A percentile compares a stretch with the other conserved stretches of the same genome.
These are phyloP conservation scores for Dryoscopus gambensis DNA, from an alignment of 2,113 vertebrate species.

Conservation along the genomic window DNA sequence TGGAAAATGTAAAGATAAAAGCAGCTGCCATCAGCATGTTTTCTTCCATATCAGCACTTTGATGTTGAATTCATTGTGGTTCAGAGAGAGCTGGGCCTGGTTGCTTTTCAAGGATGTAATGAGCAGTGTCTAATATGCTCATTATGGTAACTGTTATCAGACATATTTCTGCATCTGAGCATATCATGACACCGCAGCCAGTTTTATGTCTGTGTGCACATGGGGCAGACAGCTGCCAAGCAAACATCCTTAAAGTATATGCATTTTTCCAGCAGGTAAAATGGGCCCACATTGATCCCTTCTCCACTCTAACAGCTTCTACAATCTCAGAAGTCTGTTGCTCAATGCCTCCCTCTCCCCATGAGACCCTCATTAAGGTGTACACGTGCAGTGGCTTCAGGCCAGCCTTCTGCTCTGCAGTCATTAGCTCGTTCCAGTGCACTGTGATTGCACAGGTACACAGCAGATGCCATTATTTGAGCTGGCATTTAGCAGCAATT, in stretches of 20 bases:
- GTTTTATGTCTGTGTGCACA: not conserved
- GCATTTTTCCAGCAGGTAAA: not conserved
- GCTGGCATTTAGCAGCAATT: conserved; percentile 12
- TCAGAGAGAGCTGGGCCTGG: not conserved
- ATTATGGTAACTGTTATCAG: not conserved
- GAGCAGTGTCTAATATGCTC: not conserved
- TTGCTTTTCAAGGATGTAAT: not conserved
- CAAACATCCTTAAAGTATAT: not conserved
- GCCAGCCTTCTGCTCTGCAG: not conserved
- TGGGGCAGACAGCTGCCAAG: not conserved
- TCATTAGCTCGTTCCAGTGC: not conserved
- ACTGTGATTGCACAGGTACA: not conserved
- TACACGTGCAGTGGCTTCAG: not conserved
- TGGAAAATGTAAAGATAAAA: not conserved
- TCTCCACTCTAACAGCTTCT: not conserved
- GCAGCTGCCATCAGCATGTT: not conserved
- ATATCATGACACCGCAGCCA: not conserved
- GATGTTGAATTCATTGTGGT: not conserved
- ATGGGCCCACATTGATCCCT: not conserved
- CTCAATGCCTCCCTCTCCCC: not conserved
- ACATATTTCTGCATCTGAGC: not conserved
- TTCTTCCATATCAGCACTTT: not conserved
- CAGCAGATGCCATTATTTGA: not conserved
- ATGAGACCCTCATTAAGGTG: not conserved
- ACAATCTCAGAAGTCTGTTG: not conserved